phyloP scores from a whole-genome alignment of 2,113 vertebrate species.

The Leiothrix lutea region DNA sequence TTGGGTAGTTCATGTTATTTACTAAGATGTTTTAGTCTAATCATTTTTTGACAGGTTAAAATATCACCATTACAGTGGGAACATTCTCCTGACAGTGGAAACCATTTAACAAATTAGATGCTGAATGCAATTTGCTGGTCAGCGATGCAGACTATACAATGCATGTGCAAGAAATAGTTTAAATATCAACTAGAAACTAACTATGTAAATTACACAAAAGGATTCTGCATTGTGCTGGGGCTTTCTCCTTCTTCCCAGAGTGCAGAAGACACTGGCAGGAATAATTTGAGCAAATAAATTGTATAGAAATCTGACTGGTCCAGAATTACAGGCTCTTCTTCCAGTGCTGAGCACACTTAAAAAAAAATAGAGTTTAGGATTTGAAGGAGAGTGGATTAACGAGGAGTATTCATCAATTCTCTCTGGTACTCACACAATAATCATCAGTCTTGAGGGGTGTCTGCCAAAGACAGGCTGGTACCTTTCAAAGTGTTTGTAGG shows the following conservation, averaged over 20 bases:
- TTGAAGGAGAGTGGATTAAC: background rate
- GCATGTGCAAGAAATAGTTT: conserved; percentile 43
- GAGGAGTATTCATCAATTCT: background rate
- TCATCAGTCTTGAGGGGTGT: background rate
- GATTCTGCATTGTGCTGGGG: background rate
- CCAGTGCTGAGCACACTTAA: background rate
- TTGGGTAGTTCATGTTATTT: conserved; percentile 59
- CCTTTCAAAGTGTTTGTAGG: background rate
- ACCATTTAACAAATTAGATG: conserved; percentile 51
- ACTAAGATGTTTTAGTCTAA: conserved; percentile 48
- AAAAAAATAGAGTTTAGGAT: background rate
- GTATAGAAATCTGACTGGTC: conserved; percentile 1
- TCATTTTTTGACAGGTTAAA: conserved; percentile 59
- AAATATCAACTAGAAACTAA: conserved; percentile 46
- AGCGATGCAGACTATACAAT: background rate
- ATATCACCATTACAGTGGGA: conserved; percentile 48
- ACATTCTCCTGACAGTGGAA: conserved; percentile 40
- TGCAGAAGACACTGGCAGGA: background rate
- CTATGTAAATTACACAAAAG: conserved; percentile 37
- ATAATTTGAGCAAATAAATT: conserved; percentile 8
- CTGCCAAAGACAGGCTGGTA: background rate
- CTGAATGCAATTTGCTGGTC: conserved; percentile 41
- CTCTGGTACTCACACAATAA: background rate
- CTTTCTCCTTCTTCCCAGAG: conserved; percentile 11
- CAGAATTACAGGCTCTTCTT: conserved; percentile 4